Percentiles rank a stretch among this genome's conserved stretches.
Conservation (phyloP, 2,888 invertebrate species). For the Odontothrips loti region DNA sequence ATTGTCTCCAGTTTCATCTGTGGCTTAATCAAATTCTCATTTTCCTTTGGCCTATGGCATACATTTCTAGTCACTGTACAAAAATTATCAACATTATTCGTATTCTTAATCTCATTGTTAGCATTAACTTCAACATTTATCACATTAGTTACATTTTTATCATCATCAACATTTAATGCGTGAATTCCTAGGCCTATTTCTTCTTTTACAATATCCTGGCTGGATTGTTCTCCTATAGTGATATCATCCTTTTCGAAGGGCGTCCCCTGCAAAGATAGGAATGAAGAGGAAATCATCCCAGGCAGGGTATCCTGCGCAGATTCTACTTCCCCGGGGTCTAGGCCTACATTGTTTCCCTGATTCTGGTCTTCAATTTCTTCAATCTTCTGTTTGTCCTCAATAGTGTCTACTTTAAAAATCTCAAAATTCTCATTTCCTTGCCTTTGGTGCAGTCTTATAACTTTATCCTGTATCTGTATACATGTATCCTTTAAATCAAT, state of each 20-base stretch:
- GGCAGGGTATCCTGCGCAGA: no score
- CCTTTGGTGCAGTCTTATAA: neutral
- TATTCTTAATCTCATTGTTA: no score
- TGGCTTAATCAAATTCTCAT: no score
- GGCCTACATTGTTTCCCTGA: no score
- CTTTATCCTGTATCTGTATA: neutral
- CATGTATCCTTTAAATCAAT: neutral
- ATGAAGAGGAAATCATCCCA: neutral
- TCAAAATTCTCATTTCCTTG: neutral
- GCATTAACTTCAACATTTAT: no score
- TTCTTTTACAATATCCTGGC: no score
- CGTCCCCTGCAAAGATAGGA: neutral
- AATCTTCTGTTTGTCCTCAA: neutral
- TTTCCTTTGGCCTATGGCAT: no score
- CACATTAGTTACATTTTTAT: neutral
- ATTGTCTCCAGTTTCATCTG: no score
- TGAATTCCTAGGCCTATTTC: neutral
- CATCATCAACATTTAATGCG: neutral
- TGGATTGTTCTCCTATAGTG: neutral
- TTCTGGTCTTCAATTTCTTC: no score
- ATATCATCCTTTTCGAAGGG: neutral
- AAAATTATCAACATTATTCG: no score
- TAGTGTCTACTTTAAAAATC: neutral
- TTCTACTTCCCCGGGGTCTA: no score
- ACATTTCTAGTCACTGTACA: no score